phyloP scores from a whole-genome alignment of 2,888 invertebrate species.

The Ditylenchus weischeri region DNA sequence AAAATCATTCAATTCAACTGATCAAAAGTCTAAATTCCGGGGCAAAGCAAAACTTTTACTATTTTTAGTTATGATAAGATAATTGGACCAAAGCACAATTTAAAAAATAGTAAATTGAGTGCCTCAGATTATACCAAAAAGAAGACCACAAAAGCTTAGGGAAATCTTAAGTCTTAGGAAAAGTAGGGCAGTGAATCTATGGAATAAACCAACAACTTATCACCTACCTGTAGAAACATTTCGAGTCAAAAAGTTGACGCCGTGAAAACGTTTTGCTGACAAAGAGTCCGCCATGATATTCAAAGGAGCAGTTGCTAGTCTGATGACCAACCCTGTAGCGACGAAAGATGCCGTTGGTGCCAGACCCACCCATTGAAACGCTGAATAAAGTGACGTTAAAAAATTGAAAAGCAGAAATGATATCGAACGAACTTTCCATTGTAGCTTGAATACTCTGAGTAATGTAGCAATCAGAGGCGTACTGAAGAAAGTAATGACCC shows the following conservation, averaged over 20 bases:
- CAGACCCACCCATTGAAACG: slow-evolving; percentile 30
- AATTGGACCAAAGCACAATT: no score
- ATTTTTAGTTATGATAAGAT: no score
- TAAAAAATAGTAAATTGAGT: no score
- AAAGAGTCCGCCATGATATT: slow-evolving; percentile 51
- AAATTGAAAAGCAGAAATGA: no score
- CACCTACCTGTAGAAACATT: slow-evolving; percentile 41
- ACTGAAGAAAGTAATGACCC: slow-evolving; percentile 31
- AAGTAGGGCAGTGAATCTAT: no score
- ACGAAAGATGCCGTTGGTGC: slow-evolving; percentile 48
- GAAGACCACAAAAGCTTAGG: no score
- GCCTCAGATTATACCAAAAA: no score
- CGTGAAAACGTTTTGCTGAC: slow-evolving; percentile 49
- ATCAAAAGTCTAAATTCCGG: no score
- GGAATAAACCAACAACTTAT: neutral
- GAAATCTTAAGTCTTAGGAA: no score
- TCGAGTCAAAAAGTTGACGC: slow-evolving; percentile 45
- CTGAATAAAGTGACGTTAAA: no score
- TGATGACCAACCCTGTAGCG: slow-evolving; percentile 40
- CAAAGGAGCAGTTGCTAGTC: slow-evolving; percentile 46
- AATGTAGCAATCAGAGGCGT: slow-evolving; percentile 50
- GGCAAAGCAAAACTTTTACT: no score
- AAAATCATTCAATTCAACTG: no score
- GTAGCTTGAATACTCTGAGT: slow-evolving; percentile 45
- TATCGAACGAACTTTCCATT: slow-evolving; percentile 42